Base-by-base conservation (phyloP, 2,113 vertebrate species). In the Strix uralensis region DNA sequence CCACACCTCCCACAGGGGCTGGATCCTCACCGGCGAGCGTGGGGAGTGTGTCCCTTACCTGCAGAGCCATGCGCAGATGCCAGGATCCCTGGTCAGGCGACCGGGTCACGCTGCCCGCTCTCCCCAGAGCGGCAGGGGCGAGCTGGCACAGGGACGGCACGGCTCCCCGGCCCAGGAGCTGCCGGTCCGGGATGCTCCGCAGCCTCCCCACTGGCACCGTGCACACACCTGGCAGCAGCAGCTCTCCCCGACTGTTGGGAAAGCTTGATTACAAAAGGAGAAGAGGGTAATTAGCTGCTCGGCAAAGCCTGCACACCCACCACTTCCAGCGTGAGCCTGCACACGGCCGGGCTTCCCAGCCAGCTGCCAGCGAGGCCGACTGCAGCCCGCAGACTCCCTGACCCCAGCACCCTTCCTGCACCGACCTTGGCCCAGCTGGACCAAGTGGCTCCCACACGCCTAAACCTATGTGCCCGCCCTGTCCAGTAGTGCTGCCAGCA, bases 121-220 rank as follows among this genome's bases (percentile, higher is more conserved):
- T 69, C 25, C 30, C 12, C 40, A 34, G 34, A 7, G 47, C 1
- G 0, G n/a, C 49, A 44, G 29, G 15, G 36, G 1, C 1, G 36
- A 42, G 52, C 34, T 58, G 84, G 42, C 61, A 52, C 49, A 13
- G 61, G 1, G 1, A 9, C 1, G 32, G 62, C 47, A 54, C 19
- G 1, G 38, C 20, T 75, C n/a, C 55, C 38, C 0, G 2, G 32
- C 21, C 0, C 1, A n/a, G 78, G 26, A 69, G 25, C 23, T 15
- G 54, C 36, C 7, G 46, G 46, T 6, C 25, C 1, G 0, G 46
- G 74, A 34, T 0, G 42, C 93, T 79, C 57, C 2, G 0, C 49
- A 5, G 55, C 0, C 4, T 63, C n/a, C 32, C 36, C 0, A 0
- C 79, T 36, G 63, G 90, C 84, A 81, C 81, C 5, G 58, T 3